Evolutionary conservation across 1,140 invertebrate species (phyloP), one percentile per base, ranked within the genome.

Genomic region (Orussus abietinus): DNA sequence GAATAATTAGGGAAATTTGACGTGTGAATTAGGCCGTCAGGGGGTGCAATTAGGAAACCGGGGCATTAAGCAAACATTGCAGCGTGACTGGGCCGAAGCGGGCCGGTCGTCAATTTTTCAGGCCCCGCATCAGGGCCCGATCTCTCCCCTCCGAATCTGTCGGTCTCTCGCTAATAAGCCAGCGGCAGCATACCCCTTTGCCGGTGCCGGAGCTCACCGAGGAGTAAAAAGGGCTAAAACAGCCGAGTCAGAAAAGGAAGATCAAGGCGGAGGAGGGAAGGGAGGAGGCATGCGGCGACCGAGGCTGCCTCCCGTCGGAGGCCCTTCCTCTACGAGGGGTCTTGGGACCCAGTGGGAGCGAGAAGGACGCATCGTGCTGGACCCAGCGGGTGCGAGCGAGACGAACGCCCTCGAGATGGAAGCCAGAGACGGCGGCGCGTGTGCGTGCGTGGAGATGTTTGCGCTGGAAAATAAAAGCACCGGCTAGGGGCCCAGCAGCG

Each of bases 191-290:
- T 19, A 15, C 10, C 13, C 25, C 35, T 19, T 15, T 38, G 21
- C 11, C 10, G 6, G 11, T 28, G 6, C 28, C 18, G n/a, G n/a
- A n/a, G n/a, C 43, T 59, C 53, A 57, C 50, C 53, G 49, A 35
- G 51, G 55, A 66, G 65, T 65, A 66, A 69, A 67, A 68, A 65
- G 66, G 59, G 51, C 51, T 69, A 60, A 70, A 70, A 70, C 64
- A 63, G 68, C 47, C 60, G 59, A 69, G 64, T 69, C 64, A 70
- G 57, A 70, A 69, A 69, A 68, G 64, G 62, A 68, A 57, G 54
- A 64, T 57, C 57, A 59, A 59, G 54, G 43, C 30, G 48, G 48
- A 59, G 56, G 36, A 39, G 29, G 30, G 28, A n/a, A 38, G 42
- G 43, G 46, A 48, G 45, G n/a, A 55, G 49, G 53, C 34, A 57